Conservation (phyloP, 30 jellyfish, hydroid and myxozoan genomes). For the Hydractinia echinata region DNA sequence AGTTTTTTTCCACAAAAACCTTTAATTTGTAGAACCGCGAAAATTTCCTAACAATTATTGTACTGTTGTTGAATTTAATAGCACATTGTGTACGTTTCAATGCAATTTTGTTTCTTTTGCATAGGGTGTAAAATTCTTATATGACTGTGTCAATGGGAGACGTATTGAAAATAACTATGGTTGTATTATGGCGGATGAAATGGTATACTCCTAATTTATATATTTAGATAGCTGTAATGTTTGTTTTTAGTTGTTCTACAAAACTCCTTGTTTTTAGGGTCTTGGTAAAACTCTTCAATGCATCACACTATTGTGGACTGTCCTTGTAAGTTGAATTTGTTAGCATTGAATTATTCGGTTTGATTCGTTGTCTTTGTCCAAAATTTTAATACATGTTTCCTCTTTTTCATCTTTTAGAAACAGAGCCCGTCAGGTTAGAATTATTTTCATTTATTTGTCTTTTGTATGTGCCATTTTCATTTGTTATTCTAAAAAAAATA, state of each 20-base stretch:
- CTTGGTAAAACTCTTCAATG: constrained; percentile 98
- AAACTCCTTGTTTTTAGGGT: constrained; percentile 53
- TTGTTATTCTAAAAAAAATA: neutral
- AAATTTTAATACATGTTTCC: too few relatives aligned
- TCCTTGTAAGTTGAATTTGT: constrained; percentile 54
- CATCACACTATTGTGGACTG: constrained; percentile 80
- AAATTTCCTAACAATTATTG: neutral
- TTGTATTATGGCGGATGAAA: constrained; percentile 99
- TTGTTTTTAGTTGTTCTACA: neutral
- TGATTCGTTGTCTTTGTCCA: too few relatives aligned
- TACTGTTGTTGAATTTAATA: neutral
- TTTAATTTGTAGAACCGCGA: too few relatives aligned
- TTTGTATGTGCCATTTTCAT: neutral
- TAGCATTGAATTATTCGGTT: too few relatives aligned
- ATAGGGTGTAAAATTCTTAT: constrained; percentile 96
- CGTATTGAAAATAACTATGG: constrained; percentile 69
- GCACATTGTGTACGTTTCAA: neutral
- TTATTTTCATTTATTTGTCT: neutral
- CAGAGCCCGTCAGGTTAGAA: constrained; percentile 81
- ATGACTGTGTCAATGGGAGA: constrained; percentile 89
- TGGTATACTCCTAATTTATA: constrained; percentile 45
- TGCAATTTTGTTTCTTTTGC: neutral
- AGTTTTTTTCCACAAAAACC: too few relatives aligned
- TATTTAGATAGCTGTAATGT: neutral
- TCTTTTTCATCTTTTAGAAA: constrained; percentile 43